These are phyloP conservation scores for Nannospalax galili DNA, from an alignment of 2,113 vertebrate genomes.

Conservation along the genomic window DNA sequence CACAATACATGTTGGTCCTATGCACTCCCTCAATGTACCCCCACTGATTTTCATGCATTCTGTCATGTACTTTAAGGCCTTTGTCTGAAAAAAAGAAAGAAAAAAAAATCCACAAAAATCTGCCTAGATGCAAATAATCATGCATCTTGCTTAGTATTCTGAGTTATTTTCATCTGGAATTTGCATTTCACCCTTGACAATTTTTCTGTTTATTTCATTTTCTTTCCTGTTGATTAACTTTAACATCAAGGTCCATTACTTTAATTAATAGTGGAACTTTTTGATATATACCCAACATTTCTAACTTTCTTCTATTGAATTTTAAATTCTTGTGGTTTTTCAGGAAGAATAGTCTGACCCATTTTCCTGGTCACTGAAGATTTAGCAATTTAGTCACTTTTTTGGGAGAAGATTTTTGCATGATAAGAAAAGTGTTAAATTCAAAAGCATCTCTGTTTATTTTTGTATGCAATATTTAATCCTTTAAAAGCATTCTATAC, in stretches of 20 bases:
- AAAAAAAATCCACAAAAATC: neutral
- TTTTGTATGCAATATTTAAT: neutral
- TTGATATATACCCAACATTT: too few relatives aligned
- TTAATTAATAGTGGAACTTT: neutral
- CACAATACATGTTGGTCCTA: too few relatives aligned
- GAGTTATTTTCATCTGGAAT: neutral
- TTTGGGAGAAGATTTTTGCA: neutral
- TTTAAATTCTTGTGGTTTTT: neutral
- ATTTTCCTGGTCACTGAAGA: neutral
- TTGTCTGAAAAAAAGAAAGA: too few relatives aligned
- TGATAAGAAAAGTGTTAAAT: neutral
- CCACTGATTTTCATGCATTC: too few relatives aligned
- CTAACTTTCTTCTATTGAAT: neutral
- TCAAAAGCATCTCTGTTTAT: neutral
- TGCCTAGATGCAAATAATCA: neutral
- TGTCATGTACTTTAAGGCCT: too few relatives aligned
- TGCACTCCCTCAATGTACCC: too few relatives aligned
- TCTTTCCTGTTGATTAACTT: neutral
- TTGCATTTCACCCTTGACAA: neutral
- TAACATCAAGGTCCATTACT: too few relatives aligned
- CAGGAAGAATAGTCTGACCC: neutral
- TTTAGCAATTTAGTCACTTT: neutral
- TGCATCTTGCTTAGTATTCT: neutral
- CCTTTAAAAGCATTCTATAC: neutral
- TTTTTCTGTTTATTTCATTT: neutral